A percentile compares a stretch with the other conserved stretches of the same genome.
Evolutionary conservation across 2,797 vertebrate species (phyloP).

Genomic region (Gymnoscopelus braueri): DNA sequence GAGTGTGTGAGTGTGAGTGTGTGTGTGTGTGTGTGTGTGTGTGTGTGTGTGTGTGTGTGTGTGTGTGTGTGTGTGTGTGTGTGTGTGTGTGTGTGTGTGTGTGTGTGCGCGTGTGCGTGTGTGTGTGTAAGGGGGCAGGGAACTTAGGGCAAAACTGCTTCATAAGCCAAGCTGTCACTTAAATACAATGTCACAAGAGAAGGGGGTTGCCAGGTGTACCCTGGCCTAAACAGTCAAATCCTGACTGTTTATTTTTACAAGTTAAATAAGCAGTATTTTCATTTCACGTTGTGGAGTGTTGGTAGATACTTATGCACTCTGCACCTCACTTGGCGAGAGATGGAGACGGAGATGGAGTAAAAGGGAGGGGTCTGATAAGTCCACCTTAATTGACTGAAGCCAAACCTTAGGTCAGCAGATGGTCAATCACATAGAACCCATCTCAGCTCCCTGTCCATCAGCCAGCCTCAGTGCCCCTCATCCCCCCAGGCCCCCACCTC

Average conservation of each 20-base stretch:
- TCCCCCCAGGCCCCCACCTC: slow-evolving; percentile 34
- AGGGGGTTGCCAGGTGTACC: no score
- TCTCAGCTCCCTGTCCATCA: slow-evolving; percentile 68
- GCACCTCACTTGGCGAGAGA: background rate
- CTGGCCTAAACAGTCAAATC: no score
- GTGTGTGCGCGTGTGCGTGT: background rate
- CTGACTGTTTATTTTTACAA: no score
- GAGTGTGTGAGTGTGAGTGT: slow-evolving; percentile 1
- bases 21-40: slow-evolving; percentile 9
- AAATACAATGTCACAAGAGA: background rate
- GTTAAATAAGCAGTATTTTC: no score
- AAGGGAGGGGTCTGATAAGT: slow-evolving; percentile 36
- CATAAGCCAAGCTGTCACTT: slow-evolving; percentile 29
- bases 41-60: background rate
- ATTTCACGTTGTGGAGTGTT: background rate
- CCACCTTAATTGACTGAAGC: slow-evolving; percentile 49
- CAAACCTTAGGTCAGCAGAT: slow-evolving; percentile 65
- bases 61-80: slow-evolving; percentile 3
- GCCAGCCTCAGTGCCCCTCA: slow-evolving; percentile 31
- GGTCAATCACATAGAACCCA: slow-evolving; percentile 59
- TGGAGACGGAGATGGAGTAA: background rate
- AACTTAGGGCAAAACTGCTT: slow-evolving; percentile 3
- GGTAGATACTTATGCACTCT: background rate
- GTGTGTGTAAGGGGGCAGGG: background rate
- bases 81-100: slow-evolving; percentile 9